Evolutionary conservation across 2,888 invertebrate species (phyloP).

Genomic region (Tolmerus cingulatus): DNA sequence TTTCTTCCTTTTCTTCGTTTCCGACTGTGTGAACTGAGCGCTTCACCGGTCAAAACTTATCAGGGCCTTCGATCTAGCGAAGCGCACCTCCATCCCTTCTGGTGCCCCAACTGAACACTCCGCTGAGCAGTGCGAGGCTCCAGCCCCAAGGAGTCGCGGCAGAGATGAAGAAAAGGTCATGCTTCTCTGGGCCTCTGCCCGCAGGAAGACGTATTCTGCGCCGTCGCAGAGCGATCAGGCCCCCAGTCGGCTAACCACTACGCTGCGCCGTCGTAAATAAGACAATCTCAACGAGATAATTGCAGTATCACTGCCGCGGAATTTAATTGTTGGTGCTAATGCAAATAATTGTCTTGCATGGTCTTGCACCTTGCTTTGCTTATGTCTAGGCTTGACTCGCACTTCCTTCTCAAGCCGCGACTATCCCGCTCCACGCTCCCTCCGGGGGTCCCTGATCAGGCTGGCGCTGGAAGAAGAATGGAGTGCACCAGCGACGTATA

Average conservation of each 20-base stretch:
- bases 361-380: conserved; percentile 56
- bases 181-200: not conserved
- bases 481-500: not conserved
- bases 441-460: not conserved
- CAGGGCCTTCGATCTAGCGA: conserved; percentile 6
- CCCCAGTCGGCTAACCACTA: not conserved
- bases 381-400: conserved; percentile 58
- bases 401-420: conserved; percentile 57
- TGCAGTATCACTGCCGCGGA: conserved; percentile 43
- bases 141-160: not conserved
- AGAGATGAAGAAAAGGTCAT: conserved; percentile 13
- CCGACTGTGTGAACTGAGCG: conserved; percentile 30
- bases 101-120: not conserved
- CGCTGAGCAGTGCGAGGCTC: not conserved
- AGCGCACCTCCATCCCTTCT: not conserved
- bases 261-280: conserved; percentile 31
- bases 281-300: conserved; percentile 43
- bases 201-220: not conserved
- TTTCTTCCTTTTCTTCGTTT: not conserved
- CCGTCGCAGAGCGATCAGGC: not conserved
- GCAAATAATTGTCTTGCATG: conserved; percentile 55
- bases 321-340: conserved; percentile 50
- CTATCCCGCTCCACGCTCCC: not conserved
- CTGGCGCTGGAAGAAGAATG: not conserved
- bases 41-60: conserved; percentile 40